Base-by-base conservation (phyloP, 2,797 vertebrate genomes). In the Lacerta bilineata region DNA sequence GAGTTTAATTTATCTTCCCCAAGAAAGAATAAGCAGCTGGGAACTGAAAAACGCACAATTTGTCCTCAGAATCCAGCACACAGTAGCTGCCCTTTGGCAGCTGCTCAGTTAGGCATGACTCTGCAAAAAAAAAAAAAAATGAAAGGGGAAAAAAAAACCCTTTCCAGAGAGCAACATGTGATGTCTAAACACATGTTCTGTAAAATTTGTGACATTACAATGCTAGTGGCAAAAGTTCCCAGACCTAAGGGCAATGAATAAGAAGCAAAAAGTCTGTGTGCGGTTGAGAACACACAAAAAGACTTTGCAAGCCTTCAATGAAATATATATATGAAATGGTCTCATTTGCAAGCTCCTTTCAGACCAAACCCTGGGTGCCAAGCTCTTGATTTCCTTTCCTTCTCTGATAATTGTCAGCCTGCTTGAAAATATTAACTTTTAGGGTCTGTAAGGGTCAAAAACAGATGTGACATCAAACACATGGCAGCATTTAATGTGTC, bases 61-160 rank as follows among this genome's bases (percentile, higher is more conserved):
- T 69, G 2, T 74, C 86, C 50, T 82, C 89, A 93, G 91, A 91
- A 85, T 91, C 91, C 86, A 93, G 80, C 55, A 43, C 27, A 90
- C 68, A 55, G 79, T 91, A 89, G 74, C 86, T 93, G 87, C 50
- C 90, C 88, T 93, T 88, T 93, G 85, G 90, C 90, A 90, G 84
- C 84, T 92, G 71, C 87, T 92, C 39, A 25, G 88, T 94, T 93
- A 82, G 68, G 90, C 76, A 66, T 83, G 88, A 91, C 88, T 94
- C 85, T 90, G 86, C 50, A 55, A 55, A 89, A 89, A 91, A 83
- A 55, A 55, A 89, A 89, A 91, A 83, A 78, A 39, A 11, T 3
- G 46, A 50, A 50, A 11, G 46, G 39, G 39, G 39, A 1, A 1
- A 41, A 13, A 13, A 50, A 13, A 50, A 13, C 1, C 11, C 90